phyloP scores from a whole-genome alignment of 1,140 invertebrate species.

The Oryzaephilus surinamensis region DNA sequence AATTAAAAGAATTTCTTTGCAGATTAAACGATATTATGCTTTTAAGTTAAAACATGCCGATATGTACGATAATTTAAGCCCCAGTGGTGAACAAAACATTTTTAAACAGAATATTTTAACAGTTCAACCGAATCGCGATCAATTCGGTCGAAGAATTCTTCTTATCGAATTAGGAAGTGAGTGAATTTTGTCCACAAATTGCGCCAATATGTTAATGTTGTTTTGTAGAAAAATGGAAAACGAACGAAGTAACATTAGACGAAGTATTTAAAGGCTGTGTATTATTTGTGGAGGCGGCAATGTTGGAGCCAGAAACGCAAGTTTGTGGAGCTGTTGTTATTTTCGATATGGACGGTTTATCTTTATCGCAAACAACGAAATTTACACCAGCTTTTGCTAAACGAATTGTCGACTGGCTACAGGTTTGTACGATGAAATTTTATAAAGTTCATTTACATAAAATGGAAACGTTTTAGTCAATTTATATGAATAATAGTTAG shows the following conservation, averaged over 20 bases:
- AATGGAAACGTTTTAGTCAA: neutral
- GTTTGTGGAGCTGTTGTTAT: conserved; percentile 66
- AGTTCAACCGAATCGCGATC: conserved; percentile 64
- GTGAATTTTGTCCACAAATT: conserved; percentile 29
- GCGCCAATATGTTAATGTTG: conserved; percentile 5
- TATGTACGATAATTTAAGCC: conserved; percentile 56
- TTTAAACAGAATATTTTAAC: conserved; percentile 68
- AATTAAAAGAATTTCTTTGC: conserved; percentile 25
- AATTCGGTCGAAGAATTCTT: conserved; percentile 58
- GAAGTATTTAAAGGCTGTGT: conserved; percentile 76
- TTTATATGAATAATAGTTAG: too few relatives aligned
- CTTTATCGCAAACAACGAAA: conserved; percentile 68
- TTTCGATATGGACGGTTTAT: conserved; percentile 75
- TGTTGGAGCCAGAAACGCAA: conserved; percentile 67
- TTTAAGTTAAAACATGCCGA: conserved; percentile 68
- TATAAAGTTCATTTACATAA: neutral
- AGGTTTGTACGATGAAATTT: conserved; percentile 36
- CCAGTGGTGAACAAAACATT: conserved; percentile 61
- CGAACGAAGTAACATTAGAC: conserved; percentile 63
- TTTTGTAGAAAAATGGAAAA: conserved; percentile 68
- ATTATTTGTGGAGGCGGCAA: conserved; percentile 65
- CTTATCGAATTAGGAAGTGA: conserved; percentile 69
- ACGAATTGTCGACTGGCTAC: conserved; percentile 69
- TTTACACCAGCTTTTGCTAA: conserved; percentile 74
- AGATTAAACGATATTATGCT: conserved; percentile 67